These are phyloP conservation scores for Eupithecia vulgata DNA, from an alignment of 2,888 invertebrate genomes.

Conservation along the genomic window DNA sequence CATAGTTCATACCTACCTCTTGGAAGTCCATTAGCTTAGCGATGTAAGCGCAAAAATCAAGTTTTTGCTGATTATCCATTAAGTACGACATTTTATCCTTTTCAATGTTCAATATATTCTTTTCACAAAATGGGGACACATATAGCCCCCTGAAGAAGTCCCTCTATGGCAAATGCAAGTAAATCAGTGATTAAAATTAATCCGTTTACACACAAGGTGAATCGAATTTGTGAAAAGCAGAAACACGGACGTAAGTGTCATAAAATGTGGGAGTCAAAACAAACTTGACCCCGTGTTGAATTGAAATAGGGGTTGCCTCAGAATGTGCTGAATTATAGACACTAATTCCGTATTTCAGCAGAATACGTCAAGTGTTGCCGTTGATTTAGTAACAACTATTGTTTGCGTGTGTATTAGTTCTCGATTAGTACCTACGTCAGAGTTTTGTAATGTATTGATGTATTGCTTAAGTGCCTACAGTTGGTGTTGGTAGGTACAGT, in stretches of 20 bases:
- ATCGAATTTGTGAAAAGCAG: too few species aligned
- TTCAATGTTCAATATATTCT: too few species aligned
- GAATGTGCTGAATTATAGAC: background rate
- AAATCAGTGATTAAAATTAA: too few species aligned
- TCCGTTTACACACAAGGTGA: too few species aligned
- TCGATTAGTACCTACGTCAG: background rate
- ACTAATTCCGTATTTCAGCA: background rate
- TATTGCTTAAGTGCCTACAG: conserved; percentile 4
- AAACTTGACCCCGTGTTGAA: background rate
- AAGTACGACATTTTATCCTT: too few species aligned
- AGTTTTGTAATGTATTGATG: conserved; percentile 11
- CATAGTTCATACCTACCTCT: too few species aligned
- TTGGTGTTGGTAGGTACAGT: background rate
- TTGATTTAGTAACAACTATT: background rate
- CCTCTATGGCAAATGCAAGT: too few species aligned
- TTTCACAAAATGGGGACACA: too few species aligned
- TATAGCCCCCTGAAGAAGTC: too few species aligned
- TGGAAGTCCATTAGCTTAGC: too few species aligned
- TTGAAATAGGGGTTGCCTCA: background rate
- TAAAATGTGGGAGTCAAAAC: background rate
- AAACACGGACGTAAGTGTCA: background rate
- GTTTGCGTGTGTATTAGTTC: conserved; percentile 7
- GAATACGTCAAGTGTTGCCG: background rate
- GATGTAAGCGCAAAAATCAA: too few species aligned
- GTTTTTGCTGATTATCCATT: too few species aligned